Evolutionary conservation across 1,140 invertebrate genomes (phyloP), one percentile per base, ranked within the genome.

Genomic region (Tyrophagus putrescentiae): DNA sequence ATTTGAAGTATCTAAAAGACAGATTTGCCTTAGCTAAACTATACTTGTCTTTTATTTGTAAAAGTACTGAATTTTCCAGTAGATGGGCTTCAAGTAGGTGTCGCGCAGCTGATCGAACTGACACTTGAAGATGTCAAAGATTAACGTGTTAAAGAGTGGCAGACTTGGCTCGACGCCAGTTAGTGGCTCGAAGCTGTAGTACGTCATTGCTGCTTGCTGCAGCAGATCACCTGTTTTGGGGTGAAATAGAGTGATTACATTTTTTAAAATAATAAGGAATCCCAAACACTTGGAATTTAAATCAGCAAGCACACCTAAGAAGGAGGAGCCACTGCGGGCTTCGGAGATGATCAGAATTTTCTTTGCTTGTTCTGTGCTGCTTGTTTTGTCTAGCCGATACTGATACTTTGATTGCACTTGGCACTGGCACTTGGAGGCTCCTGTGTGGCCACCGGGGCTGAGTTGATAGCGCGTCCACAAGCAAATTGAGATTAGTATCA

Each of bases 31-130:
- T n/a, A n/a, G n/a, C n/a, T n/a, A n/a, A n/a, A n/a, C n/a, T n/a
- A n/a, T n/a, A n/a, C n/a, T n/a, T n/a, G n/a, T n/a, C n/a, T n/a
- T n/a, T n/a, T n/a, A n/a, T n/a, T n/a, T n/a, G n/a, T n/a, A n/a
- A n/a, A n/a, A n/a, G 27, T 59, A 59, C 23, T 41, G 57, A 45
- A 59, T 29, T 45, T 59, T 59, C 57, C 57, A 59, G 23, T 42
- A 59, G 7, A 59, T 28, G 31, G 57, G 57, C 18, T 6, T 9
- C n/a, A 59, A 45, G 36, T 59, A 59, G 31, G 25, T 23, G 21
- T 45, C 1, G 3, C 13, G 3, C 4, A 57, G 31, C 9, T 48
- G 6, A n/a, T 29, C n/a, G 34, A 59, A 59, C 13, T 45, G n/a
- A 28, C 57, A 59, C 18, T 27, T 25, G n/a, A 59, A 45, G 18